Base-by-base conservation (phyloP, 2,113 vertebrate genomes). In the Lethenteron camtschaticum region DNA sequence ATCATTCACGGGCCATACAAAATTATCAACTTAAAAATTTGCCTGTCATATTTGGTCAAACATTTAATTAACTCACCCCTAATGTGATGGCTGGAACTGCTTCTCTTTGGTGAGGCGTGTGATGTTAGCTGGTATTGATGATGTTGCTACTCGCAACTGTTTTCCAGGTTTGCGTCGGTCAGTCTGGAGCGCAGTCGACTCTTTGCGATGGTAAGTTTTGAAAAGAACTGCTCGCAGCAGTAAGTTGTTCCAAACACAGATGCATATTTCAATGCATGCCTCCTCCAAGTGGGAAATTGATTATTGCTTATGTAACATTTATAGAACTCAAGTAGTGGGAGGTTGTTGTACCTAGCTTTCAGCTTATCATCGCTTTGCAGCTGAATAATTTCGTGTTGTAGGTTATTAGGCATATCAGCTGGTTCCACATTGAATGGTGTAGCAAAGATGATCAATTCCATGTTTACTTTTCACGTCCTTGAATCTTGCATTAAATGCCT, bases 331-430 rank as follows among this genome's bases (percentile, higher is more conserved):
- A 76, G 71, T 73, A 78, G 74, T 72, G 70, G 72, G 58, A 74
- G 74, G 75, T 72, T 79, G 68, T 59, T 74, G 71, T 76, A 76
- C 72, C 73, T 77, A 75, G 75, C 73, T 70, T 72, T 72, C 73
- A 78, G 69, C 70, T 78, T 70, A 71, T 72, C 71, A 56, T 77
- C 73, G 57, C 75, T 79, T 78, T 79, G 74, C 76, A 79, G 74
- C 71, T 75, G 63, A 71, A 66, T 74, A 69, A 73, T 70, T 76
- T 76, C 71, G 68, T 71, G 76, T 74, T 77, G 74, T 68, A 78
- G 71, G 73, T 73, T 77, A 68, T 76, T 71, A 74, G 77, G 69
- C 70, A 76, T 56, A 75, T 73, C 71, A 72, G 75, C 75, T 76
- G 75, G 68, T 76, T 77, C 74, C 63, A 73, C 71, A 77, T 73